Base-by-base conservation (phyloP, 2,797 vertebrate species). In the Neosilurus hyrtlii region DNA sequence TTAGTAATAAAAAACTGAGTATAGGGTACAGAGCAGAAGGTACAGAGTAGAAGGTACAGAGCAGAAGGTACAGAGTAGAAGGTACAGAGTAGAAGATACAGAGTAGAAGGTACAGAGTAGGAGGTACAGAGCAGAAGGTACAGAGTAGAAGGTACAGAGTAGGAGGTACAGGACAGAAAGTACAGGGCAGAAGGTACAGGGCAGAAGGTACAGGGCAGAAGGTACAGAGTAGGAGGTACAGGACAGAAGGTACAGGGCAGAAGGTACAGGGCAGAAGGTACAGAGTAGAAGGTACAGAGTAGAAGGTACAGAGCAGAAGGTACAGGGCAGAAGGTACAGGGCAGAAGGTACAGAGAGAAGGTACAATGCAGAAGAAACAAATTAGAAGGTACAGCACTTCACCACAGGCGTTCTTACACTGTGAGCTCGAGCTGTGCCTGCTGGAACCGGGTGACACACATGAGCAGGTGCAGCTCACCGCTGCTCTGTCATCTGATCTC, bases 401-500 rank as follows among this genome's bases (percentile, higher is more conserved):
- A 75, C 54, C 8, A 54, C 72, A 20, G 9, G 30, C 35, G 57
- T 16, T 24, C 9, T 4, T 3, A n/a, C 35, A 3, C 56, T 18
- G 62, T 11, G 77, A 56, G 43, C 77, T 54, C 63, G 24, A 56
- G 49, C 77, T 20, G 77, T 49, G 49, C 59, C 59, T 51, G 75
- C 9, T 49, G 75, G 5, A 49, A 26, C 59, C 6, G 61, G 30
- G 68, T 87, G 88, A 90, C 86, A 35, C 62, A 68, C 76, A 63
- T 62, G 75, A 93, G 90, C 94, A 95, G 94, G 91, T 95, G 95
- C 86, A 61, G 20, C 79, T 54, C 76, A 30, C 61, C 88, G 86
- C 82, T 1, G 62, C 14, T 59, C 66, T 75, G 86, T 67, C 52
- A 83, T 90, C 89, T 89, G 90, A 94, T 90, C 90, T 11, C 3